Conservation (phyloP, 2,888 invertebrate genomes). For the Andrena trimmerana region DNA sequence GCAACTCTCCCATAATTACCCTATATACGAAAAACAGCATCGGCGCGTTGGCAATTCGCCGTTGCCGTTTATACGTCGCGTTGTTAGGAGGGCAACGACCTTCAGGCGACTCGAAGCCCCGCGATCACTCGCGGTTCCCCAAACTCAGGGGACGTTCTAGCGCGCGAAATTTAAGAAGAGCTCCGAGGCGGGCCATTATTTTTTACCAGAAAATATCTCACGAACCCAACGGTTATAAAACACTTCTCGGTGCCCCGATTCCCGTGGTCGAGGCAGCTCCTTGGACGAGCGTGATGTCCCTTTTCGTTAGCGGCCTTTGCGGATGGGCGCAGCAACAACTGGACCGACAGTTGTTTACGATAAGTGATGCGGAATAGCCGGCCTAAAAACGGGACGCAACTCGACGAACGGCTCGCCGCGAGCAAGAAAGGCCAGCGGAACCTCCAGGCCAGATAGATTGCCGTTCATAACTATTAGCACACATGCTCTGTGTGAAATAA, state of each 20-base stretch:
- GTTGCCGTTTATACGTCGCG: too few species aligned
- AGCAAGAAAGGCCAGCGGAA: slow-evolving; percentile 40
- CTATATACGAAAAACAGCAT: too few species aligned
- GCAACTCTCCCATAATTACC: too few species aligned
- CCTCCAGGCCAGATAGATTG: slow-evolving; percentile 33
- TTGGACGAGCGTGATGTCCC: neutral
- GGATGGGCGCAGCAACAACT: slow-evolving; percentile 8
- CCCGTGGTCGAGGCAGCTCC: neutral
- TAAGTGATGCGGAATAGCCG: slow-evolving; percentile 42
- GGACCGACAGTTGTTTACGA: slow-evolving; percentile 58
- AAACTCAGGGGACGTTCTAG: neutral
- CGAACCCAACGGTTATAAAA: slow-evolving; percentile 12
- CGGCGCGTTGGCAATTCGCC: too few species aligned
- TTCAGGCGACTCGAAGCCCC: neutral
- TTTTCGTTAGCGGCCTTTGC: slow-evolving; percentile 25
- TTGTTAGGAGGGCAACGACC: too few species aligned
- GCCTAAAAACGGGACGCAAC: slow-evolving; percentile 31
- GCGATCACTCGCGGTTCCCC: neutral
- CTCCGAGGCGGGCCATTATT: slow-evolving; percentile 3
- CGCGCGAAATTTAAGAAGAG: slow-evolving; percentile 30
- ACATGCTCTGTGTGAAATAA: too few species aligned
- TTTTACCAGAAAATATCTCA: neutral
- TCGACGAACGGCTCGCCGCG: neutral
- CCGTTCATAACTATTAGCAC: too few species aligned
- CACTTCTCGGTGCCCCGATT: slow-evolving; percentile 4